Evolutionary conservation across 2,888 invertebrate species (phyloP).

Genomic region (Sinhomidia bicolor): DNA sequence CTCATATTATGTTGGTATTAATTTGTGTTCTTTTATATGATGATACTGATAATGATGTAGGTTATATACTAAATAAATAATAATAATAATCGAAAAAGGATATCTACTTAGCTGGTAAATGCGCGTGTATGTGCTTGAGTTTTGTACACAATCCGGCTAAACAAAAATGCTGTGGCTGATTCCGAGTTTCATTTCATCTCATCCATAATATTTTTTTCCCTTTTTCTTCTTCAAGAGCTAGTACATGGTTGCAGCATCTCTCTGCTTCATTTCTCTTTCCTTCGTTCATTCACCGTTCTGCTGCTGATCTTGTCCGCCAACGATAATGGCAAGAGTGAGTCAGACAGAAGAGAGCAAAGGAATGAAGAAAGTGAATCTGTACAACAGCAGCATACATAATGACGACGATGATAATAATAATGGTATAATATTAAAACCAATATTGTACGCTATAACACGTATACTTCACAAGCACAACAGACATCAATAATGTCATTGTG

Average conservation of each 20-base stretch:
- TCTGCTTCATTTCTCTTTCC: background rate
- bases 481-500: conserved; percentile 19
- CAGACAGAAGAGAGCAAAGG: background rate
- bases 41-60: background rate
- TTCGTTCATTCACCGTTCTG: conserved; percentile 41
- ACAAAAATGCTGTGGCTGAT: no score
- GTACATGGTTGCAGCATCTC: background rate
- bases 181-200: background rate
- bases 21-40: background rate
- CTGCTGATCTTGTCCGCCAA: conserved; percentile 24
- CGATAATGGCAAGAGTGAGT: no score
- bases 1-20: no score
- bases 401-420: no score
- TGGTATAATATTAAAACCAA: no score
- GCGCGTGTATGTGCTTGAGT: no score
- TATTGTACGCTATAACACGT: background rate
- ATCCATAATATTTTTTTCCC: background rate
- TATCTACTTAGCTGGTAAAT: no score
- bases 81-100: no score
- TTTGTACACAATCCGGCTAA: no score
- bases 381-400: no score
- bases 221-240: no score
- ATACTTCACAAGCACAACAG: background rate
- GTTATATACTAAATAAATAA: no score
- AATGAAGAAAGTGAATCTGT: conserved; percentile 24